phyloP scores from a whole-genome alignment of 2,113 vertebrate genomes.

The Forbesichthys agassizii region DNA sequence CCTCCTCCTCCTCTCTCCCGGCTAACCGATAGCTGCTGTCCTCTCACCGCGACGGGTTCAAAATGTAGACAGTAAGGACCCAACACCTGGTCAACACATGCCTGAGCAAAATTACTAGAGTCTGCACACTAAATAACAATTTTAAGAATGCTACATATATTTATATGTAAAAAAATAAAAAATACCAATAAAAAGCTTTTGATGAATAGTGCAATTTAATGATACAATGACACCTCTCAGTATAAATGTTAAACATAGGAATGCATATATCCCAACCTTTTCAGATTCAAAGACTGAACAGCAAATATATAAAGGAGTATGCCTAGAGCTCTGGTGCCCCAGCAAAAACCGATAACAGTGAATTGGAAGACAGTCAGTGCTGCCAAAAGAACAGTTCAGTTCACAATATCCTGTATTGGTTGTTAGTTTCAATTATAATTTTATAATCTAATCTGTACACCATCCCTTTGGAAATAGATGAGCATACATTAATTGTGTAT shows the following conservation, averaged over 20 bases:
- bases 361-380: conserved; percentile 24
- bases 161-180: neutral
- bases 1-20: conserved; percentile 55
- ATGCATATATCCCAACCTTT: conserved; percentile 37
- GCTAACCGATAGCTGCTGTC: conserved; percentile 49
- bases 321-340: conserved; percentile 12
- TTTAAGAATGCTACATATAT: neutral
- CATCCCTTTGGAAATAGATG: conserved; percentile 52
- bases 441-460: conserved; percentile 11
- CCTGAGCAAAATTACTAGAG: conserved; percentile 54
- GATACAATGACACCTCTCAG: conserved; percentile 58
- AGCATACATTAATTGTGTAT: conserved; percentile 28
- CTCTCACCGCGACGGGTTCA: conserved; percentile 73
- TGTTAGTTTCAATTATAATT: conserved; percentile 31
- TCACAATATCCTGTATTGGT: conserved; percentile 36
- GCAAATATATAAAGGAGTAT: conserved; percentile 38
- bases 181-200: conserved; percentile 13
- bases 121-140: neutral
- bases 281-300: conserved; percentile 16
- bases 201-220: conserved; percentile 72
- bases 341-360: conserved; percentile 25
- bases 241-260: conserved; percentile 53
- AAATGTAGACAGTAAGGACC: conserved; percentile 68
- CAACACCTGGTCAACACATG: conserved; percentile 5
- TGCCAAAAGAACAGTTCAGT: conserved; percentile 19